These are phyloP conservation scores for Anhinga rufa DNA, from an alignment of 2,113 vertebrate genomes.

Conservation along the genomic window DNA sequence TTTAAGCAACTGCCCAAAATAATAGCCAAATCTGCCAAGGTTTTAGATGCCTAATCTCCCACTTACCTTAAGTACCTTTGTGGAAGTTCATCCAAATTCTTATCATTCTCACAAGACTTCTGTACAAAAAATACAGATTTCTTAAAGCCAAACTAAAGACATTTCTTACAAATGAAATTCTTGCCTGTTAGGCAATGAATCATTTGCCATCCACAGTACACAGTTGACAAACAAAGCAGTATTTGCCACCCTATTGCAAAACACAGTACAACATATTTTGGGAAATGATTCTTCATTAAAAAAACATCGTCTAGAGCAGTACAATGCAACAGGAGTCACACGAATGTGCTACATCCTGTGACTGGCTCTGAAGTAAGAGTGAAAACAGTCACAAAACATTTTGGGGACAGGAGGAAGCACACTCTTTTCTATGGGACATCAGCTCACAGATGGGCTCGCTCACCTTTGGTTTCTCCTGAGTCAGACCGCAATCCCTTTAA, in stretches of 20 bases:
- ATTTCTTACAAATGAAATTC: not conserved
- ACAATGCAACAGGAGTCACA: not conserved
- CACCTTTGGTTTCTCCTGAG: not conserved
- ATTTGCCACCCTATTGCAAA: slow-evolving; percentile 5
- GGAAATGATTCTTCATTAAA: slow-evolving; percentile 16
- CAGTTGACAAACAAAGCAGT: not conserved
- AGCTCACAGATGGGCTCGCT: not conserved
- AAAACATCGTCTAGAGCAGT: not conserved
- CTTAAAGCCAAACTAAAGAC: not conserved
- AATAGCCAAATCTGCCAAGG: not conserved
- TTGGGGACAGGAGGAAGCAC: not conserved
- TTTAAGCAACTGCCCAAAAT: not conserved
- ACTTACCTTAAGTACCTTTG: not conserved
- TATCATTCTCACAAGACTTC: not conserved
- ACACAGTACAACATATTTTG: not conserved
- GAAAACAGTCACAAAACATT: not conserved
- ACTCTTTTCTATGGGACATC: not conserved
- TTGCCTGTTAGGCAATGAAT: not conserved
- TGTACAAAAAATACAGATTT: not conserved
- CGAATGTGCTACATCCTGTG: not conserved
- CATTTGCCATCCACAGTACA: not conserved
- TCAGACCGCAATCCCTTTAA: not conserved
- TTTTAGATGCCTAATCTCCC: not conserved
- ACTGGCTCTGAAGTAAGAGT: not conserved
- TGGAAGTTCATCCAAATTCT: not conserved